Percentiles rank a stretch among this genome's conserved stretches.
Conservation (phyloP, 2,797 vertebrate species). For the Sebastes cheni region DNA sequence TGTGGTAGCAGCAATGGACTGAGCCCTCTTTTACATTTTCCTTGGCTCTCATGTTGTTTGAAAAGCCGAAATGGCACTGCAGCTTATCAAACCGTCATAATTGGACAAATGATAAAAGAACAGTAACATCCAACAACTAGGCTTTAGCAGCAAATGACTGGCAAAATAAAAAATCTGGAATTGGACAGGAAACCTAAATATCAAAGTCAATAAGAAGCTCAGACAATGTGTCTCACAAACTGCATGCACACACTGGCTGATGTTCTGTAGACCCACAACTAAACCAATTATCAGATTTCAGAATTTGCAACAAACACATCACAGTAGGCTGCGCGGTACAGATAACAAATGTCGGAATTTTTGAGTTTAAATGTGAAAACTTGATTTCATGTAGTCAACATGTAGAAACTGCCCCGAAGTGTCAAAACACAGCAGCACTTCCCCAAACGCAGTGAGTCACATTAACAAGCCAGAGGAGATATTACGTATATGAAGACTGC, state of each 20-base stretch:
- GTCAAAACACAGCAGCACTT: slow-evolving; percentile 12
- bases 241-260: not conserved
- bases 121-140: not conserved
- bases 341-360: not conserved
- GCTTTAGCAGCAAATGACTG: not conserved
- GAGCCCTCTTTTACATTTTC: not conserved
- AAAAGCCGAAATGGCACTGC: slow-evolving; percentile 14
- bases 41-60: slow-evolving; percentile 24
- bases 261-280: not conserved
- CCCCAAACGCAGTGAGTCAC: slow-evolving; percentile 12
- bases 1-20: not conserved
- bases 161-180: not conserved
- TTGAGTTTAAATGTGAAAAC: slow-evolving; percentile 5
- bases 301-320: not conserved
- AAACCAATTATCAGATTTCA: slow-evolving; percentile 3
- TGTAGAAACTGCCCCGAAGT: slow-evolving; percentile 3
- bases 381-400: slow-evolving; percentile 4
- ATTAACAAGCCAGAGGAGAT: slow-evolving; percentile 7
- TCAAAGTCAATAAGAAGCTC: slow-evolving; percentile 6
- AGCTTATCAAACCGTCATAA: slow-evolving; percentile 18
- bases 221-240: not conserved
- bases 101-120: slow-evolving; percentile 37
- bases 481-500: not conserved
- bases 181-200: slow-evolving; percentile 3
- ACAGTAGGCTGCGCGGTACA: not conserved